Evolutionary conservation across 2,888 invertebrate species (phyloP), one percentile per base, ranked within the genome.

Genomic region (Orthonevra nobilis): DNA sequence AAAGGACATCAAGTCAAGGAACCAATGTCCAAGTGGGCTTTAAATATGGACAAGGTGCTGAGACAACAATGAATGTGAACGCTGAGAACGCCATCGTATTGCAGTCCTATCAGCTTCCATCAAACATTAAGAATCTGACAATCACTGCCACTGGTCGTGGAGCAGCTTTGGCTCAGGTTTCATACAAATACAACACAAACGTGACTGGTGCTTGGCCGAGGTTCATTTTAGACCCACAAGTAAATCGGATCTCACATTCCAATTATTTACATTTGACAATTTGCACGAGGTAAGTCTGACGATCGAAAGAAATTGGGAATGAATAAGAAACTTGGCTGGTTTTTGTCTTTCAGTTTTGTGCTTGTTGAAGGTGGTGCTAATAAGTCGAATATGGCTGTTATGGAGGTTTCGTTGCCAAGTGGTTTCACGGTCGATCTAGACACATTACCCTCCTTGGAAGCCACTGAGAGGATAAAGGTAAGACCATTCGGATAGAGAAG

Each of bases 181-280:
- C 93, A 1, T 96, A 95, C 83, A 91, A 91, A 61, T 97, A 96
- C 85, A 94, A 94, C 86, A 92, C 96, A 79, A 95, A 96, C 87
- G 96, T 96, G 10, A 96, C 96, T 1, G 95, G 94, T 20, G 94
- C 96, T 30, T 96, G 95, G 93, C 96, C 97, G 0, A 90, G 96
- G 79, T 97, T 96, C 89, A 94, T 93, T 40, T 90, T 97, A 10
- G 96, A 97, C 90, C 96, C 97, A 5, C 93, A 96, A 83, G 94
- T 97, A 7, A 96, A 96, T 88, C 93, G 94, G 82, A 95, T 94
- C 83, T 96, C 96, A 0, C 94, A 95, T 83, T 91, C 91, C 32
- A 91, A 95, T 86, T 94, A 96, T 82, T 89, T 97, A 77, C 96
- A 96, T 86, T 90, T 97, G 4, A 96, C 96, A 3, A 92, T 96